These are phyloP conservation scores for Micromys minutus DNA, from an alignment of 2,113 vertebrate species.

Conservation along the genomic window DNA sequence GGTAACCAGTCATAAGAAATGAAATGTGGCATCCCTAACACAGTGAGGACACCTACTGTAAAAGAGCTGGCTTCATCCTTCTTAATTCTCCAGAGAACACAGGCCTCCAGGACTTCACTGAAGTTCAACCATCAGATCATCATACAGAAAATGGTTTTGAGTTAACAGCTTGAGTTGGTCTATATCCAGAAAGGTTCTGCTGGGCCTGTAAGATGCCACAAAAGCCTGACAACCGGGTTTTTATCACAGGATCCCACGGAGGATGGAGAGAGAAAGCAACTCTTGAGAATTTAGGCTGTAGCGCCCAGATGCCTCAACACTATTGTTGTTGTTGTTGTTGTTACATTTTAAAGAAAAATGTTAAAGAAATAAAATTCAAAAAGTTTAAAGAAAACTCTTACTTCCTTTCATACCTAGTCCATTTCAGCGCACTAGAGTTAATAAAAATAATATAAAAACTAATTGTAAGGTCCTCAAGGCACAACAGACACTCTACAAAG, in stretches of 20 bases:
- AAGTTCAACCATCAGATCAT: background rate
- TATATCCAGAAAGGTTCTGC: background rate
- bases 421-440: background rate
- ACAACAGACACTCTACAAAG: background rate
- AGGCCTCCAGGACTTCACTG: background rate
- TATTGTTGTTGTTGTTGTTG: no score
- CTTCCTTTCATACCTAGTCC: conserved; percentile 14
- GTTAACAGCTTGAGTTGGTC: background rate
- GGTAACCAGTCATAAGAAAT: background rate
- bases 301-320: background rate
- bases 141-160: background rate
- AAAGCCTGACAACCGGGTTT: background rate
- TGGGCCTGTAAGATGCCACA: background rate
- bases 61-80: background rate
- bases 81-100: background rate
- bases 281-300: no score
- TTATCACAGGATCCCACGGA: no score
- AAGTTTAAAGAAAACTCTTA: background rate
- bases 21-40: background rate
- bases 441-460: conserved; percentile 47
- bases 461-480: background rate
- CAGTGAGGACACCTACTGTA: no score
- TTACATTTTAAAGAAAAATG: background rate
- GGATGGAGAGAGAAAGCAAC: background rate
- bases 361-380: no score